These are phyloP conservation scores for Apus apus DNA, from an alignment of 2,113 vertebrate species.

Conservation along the genomic window DNA sequence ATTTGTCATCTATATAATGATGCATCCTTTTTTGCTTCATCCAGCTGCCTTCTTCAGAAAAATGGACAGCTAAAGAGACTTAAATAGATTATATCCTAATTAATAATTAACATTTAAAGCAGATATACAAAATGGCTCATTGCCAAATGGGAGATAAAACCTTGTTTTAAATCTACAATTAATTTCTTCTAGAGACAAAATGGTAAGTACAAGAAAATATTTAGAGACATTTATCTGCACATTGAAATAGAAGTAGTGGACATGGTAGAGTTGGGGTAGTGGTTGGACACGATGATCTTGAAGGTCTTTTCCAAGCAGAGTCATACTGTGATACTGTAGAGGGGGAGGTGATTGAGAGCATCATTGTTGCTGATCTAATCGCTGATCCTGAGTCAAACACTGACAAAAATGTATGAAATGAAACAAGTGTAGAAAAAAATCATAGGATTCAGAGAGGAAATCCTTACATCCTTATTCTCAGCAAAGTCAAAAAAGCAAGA, in stretches of 20 bases:
- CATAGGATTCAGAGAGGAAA: neutral
- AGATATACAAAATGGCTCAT: slow-evolving; percentile 22
- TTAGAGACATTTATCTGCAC: neutral
- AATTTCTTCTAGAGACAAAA: slow-evolving; percentile 32
- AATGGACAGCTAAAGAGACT: slow-evolving; percentile 26
- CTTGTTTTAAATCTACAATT: slow-evolving; percentile 10
- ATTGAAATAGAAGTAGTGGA: neutral
- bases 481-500: neutral
- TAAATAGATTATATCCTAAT: slow-evolving; percentile 41
- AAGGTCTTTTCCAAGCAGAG: too few relatives aligned
- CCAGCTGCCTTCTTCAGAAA: slow-evolving; percentile 22
- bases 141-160: slow-evolving; percentile 39
- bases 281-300: too few relatives aligned
- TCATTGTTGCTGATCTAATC: too few relatives aligned
- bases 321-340: too few relatives aligned
- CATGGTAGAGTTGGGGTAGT: too few relatives aligned
- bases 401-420: neutral
- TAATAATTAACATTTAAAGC: slow-evolving; percentile 60
- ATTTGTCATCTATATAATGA: slow-evolving; percentile 40
- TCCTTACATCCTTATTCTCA: neutral
- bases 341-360: too few relatives aligned
- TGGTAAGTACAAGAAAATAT: slow-evolving; percentile 24
- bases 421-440: neutral
- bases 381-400: too few relatives aligned
- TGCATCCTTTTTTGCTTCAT: slow-evolving; percentile 26